Percentiles rank a stretch among this genome's conserved stretches.
These are phyloP conservation scores for Mylabris sibirica DNA, from an alignment of 2,888 invertebrate genomes.

Conservation along the genomic window DNA sequence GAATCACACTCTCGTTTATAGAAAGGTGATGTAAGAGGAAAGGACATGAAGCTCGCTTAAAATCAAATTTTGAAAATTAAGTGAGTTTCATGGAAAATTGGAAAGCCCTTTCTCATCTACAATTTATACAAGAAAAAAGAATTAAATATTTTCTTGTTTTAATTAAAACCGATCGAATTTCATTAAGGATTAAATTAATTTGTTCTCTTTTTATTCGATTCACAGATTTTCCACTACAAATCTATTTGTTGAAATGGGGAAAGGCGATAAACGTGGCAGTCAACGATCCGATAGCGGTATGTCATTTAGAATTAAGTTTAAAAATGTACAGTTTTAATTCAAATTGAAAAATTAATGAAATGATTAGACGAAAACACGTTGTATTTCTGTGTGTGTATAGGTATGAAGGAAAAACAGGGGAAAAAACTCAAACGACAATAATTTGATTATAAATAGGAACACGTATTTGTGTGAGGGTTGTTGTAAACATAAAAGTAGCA, in stretches of 20 bases:
- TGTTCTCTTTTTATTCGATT: constrained; percentile 4
- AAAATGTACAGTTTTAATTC: background rate
- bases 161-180: background rate
- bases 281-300: constrained; percentile 63
- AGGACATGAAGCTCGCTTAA: no score
- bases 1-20: no score
- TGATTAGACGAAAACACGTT: background rate
- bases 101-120: background rate
- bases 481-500: background rate
- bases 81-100: no score
- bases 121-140: no score
- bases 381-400: background rate
- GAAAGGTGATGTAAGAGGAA: no score
- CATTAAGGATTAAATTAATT: background rate
- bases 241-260: constrained; percentile 57
- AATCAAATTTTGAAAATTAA: no score
- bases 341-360: background rate
- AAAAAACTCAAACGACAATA: constrained; percentile 24
- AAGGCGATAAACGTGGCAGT: constrained; percentile 63
- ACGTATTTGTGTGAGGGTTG: constrained; percentile 16
- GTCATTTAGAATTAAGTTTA: constrained; percentile 31
- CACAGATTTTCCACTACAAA: constrained; percentile 13
- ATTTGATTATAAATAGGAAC: background rate
- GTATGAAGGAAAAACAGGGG: constrained; percentile 27
- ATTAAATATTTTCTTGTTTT: background rate